These are phyloP conservation scores for Pherbina coryleti DNA, from an alignment of 2,888 invertebrate species.

Conservation along the genomic window DNA sequence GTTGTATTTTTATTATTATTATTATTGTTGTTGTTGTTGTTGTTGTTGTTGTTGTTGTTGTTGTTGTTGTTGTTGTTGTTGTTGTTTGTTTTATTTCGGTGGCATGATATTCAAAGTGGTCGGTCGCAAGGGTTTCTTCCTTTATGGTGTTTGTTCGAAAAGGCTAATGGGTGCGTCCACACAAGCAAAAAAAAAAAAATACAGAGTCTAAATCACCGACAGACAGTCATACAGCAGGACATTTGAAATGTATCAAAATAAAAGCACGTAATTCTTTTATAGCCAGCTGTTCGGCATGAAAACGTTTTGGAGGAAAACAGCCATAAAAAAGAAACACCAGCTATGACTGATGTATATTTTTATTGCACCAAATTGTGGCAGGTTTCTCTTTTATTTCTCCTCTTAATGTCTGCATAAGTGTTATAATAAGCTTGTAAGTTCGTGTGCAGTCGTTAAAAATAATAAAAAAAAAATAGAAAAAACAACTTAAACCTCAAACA, in stretches of 20 bases:
- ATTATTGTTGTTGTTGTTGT: constrained; percentile 13
- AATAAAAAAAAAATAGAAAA: no score
- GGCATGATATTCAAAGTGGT: not conserved
- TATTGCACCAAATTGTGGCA: constrained; percentile 37
- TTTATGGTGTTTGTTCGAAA: not conserved
- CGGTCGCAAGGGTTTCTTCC: not conserved
- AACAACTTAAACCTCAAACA: not conserved
- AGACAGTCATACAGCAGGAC: not conserved
- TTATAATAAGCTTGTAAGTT: not conserved
- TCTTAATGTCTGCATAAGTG: not conserved
- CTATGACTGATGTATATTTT: constrained; percentile 44
- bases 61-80: constrained; percentile 6
- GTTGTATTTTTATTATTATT: not conserved
- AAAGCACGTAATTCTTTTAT: no score
- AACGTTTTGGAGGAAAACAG: not conserved
- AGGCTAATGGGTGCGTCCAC: not conserved
- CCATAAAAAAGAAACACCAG: constrained; percentile 39
- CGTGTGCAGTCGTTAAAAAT: not conserved
- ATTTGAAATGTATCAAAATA: no score
- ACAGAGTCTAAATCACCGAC: not conserved
- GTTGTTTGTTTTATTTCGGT: not conserved
- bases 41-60: not conserved
- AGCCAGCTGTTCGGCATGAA: not conserved
- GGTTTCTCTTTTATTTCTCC: not conserved
- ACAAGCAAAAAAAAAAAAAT: no score